Evolutionary conservation across 92 coral and sea anemone species (phyloP).

Genomic region (Blastomussa wellsi): DNA sequence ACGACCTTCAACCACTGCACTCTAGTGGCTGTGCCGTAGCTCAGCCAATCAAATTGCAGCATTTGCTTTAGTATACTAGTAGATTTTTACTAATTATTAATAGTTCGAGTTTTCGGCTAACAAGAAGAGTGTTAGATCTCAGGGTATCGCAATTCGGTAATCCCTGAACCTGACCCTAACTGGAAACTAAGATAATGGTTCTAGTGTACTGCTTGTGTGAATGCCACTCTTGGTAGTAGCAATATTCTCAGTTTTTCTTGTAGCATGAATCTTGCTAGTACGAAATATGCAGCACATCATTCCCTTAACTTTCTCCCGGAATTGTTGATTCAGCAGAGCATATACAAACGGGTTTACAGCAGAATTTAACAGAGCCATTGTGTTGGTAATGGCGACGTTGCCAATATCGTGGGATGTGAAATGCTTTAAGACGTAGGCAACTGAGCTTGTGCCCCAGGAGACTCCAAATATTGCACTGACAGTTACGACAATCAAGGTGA

Average conservation of each 20-base stretch:
- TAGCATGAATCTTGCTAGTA: neutral
- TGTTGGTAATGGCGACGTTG: neutral
- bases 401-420: neutral
- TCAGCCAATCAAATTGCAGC: no score
- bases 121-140: no score
- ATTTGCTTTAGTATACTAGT: no score
- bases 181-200: neutral
- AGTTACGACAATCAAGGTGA: constrained; percentile 23
- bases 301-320: constrained; percentile 13
- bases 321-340: constrained; percentile 12
- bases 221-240: neutral
- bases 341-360: neutral
- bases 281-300: neutral
- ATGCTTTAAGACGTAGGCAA: neutral
- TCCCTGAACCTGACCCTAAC: no score
- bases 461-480: constrained; percentile 19
- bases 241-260: neutral
- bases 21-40: no score
- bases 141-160: no score
- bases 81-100: no score
- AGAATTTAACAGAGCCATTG: neutral
- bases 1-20: no score
- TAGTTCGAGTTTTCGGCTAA: no score
- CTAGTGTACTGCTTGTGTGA: neutral
- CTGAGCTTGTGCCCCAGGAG: constrained; percentile 19